Evolutionary conservation across 2,113 vertebrate species (phyloP).

Genomic region (Bubo blakistoni): DNA sequence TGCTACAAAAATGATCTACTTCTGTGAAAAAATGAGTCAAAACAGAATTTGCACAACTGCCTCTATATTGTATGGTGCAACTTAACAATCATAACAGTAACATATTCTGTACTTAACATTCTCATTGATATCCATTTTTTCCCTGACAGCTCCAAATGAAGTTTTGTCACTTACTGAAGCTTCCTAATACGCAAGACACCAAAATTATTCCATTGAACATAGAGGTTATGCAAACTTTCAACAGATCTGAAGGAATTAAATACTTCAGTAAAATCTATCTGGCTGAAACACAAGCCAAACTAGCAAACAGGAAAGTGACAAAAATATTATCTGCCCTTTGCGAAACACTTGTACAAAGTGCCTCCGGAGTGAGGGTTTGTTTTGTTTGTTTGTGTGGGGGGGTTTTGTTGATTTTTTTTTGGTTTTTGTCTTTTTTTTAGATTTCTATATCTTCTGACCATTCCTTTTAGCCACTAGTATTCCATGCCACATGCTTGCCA

Average conservation of each 20-base stretch:
- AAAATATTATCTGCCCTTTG: background rate
- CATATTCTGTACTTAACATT: background rate
- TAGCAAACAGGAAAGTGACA: background rate
- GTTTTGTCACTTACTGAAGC: background rate
- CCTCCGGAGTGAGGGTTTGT: background rate
- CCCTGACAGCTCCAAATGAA: background rate
- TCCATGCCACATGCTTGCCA: background rate
- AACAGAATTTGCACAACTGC: background rate
- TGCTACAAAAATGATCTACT: background rate
- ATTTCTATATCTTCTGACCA: background rate
- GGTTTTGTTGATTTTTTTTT: accelerated
- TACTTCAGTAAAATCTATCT: background rate
- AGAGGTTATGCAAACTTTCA: background rate
- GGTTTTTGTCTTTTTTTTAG: too few relatives aligned
- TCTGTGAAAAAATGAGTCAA: background rate
- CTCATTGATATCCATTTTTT: background rate
- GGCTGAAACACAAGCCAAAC: background rate
- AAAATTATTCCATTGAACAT: background rate
- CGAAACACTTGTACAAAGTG: background rate
- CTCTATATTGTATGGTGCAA: background rate
- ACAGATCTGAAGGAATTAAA: background rate
- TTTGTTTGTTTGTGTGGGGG: background rate
- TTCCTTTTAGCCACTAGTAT: background rate
- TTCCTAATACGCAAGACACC: background rate
- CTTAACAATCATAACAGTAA: background rate